Base-by-base conservation (phyloP, 2,113 vertebrate species). In the Phylloscopus trochilus region DNA sequence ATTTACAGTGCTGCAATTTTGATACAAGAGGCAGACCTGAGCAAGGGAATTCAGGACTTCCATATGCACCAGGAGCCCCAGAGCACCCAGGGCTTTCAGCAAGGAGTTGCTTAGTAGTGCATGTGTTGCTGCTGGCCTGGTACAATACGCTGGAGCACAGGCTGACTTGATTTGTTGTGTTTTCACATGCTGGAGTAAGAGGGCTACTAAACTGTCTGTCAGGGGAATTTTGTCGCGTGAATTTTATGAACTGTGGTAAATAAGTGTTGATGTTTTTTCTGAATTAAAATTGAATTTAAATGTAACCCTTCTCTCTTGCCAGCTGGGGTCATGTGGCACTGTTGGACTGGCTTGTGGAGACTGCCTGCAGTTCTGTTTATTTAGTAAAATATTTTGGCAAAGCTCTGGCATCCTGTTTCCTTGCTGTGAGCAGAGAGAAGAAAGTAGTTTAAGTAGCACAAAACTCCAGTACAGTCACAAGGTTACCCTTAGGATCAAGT, bases 221-320 rank as follows among this genome's bases (percentile, higher is more conserved):
- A 7, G 83, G 84, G 52, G 66, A 92, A 72, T 94, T 95, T 87
- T 89, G 52, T 78, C 80, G 56, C 59, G 78, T 60, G 58, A 30
- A 72, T 90, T 93, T 95, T 96, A 94, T 84, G 89, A 76, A 68
- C 76, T 92, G 89, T 78, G 56, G 80, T 95, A 93, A 96, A 84
- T 87, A 95, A 96, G 92, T 82, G 87, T 89, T 91, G 92, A 93
- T 91, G 84, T 87, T 96, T 93, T 87, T 87, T 64, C 87, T 91
- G 86, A 94, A 95, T 93, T 95, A 82, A 91, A 95, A 84, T 44
- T 63, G 56, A 78, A 89, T 92, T 92, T 93, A 95, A 87, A 81
- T 72, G 74, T 83, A 93, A 82, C 70, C 62, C 63, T 52, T 66
- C n/a, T 75, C 46, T 92, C 37, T 79, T 94, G 83, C 92, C 89